Base-by-base conservation (phyloP, 2,888 invertebrate genomes). In the Nemapogon koenigi region DNA sequence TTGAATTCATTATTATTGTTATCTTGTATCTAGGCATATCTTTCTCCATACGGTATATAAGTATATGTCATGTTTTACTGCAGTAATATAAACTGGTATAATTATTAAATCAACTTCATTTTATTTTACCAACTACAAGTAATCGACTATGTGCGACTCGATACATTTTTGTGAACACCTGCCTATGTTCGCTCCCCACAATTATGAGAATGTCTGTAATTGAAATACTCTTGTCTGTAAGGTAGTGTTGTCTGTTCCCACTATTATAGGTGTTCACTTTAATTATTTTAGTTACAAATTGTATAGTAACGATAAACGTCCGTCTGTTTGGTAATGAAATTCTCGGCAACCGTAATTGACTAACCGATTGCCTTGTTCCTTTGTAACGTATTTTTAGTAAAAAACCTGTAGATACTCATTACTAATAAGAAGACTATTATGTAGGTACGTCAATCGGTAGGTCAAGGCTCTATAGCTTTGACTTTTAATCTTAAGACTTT, bases 221-320 rank as follows among this genome's bases (percentile, higher is more conserved):
- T 31, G 31, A 31, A 31, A 31, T 31, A 6, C 2, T 33, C 8
- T n/a, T n/a, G n/a, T n/a, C n/a, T 33, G 14, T 18, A 8, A 19
- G 4, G 4, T 33, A 18, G 33, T 33, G 18, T 33, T 33, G 11
- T 17, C 17, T 13, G n/a, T 13, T 4, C 19, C 33, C 3, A 6
- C 33, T n/a, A n/a, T n/a, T n/a, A n/a, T 33, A 33, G 33, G 33
- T 33, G 33, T 33, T 33, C 33, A 33, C 48, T 46, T 49, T 52
- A 51, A 55, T 57, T 53, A 57, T 53, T 47, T 46, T 45, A 49
- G 45, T 46, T 46, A 50, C 52, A 55, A 53, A 54, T 57, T 55
- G 52, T 49, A 50, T 33, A 33, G n/a, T 39, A 45, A 41, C 33
- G 44, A 43, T 49, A 49, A 49, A 49, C 47, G 52, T 44, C 49